Evolutionary conservation across 1,140 invertebrate species (phyloP).

Genomic region (Drosophila rufa): DNA sequence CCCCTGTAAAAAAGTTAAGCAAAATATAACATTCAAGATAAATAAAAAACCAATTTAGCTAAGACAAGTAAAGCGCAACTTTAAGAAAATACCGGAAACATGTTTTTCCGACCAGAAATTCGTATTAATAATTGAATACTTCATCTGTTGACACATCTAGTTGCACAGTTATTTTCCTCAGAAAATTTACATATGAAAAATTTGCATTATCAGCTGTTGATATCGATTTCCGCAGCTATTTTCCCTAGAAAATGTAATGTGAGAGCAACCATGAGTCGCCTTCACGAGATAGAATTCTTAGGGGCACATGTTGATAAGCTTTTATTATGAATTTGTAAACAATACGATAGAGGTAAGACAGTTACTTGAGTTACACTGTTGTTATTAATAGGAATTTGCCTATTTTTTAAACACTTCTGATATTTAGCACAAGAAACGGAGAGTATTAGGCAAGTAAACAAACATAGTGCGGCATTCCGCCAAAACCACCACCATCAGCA

Average conservation of each 20-base stretch:
- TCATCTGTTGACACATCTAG: not conserved
- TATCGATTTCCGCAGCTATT: not conserved
- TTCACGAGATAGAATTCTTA: no score
- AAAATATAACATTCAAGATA: no score
- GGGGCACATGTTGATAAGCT: not conserved
- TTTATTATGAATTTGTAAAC: conserved; percentile 5
- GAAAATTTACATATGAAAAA: not conserved
- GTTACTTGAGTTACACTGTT: not conserved
- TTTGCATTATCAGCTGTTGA: conserved; percentile 11
- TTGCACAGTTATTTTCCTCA: not conserved
- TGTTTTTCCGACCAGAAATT: not conserved
- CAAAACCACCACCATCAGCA: not conserved
- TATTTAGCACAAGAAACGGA: not conserved
- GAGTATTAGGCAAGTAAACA: not conserved
- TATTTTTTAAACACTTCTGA: not conserved
- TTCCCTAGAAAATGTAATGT: not conserved
- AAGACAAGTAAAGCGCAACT: accelerated
- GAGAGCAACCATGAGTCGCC: not conserved
- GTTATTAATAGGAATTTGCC: not conserved
- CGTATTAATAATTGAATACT: not conserved
- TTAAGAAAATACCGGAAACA: not conserved
- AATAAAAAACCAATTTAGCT: no score
- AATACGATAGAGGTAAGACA: not conserved
- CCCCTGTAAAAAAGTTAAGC: no score
- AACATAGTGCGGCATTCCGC: not conserved